Percentiles rank a stretch among this genome's conserved stretches.
phyloP scores from a whole-genome alignment of 2,113 vertebrate genomes.

The Campylorhamphus procurvoides region DNA sequence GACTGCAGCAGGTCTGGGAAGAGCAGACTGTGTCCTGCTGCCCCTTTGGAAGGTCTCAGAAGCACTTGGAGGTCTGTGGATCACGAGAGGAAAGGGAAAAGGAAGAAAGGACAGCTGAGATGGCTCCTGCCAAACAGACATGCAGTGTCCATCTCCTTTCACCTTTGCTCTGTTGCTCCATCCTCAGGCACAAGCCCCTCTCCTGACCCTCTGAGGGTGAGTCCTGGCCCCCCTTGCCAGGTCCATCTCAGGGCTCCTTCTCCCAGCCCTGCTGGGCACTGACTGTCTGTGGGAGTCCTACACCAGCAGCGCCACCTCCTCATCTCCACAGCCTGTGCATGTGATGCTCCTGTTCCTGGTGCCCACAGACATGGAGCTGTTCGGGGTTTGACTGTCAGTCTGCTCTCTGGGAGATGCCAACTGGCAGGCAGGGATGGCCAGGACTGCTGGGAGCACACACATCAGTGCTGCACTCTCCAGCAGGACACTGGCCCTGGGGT shows the following conservation, averaged over 20 bases:
- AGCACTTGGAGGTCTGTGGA: not conserved
- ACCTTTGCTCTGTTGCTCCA: not conserved
- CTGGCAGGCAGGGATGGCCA: not conserved
- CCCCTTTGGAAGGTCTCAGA: not conserved
- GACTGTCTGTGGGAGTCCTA: not conserved
- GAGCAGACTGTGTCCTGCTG: not conserved
- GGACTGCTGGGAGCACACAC: rapidly evolving
- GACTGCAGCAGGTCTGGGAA: not conserved
- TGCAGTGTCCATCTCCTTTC: not conserved
- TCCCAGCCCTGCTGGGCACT: too few species aligned
- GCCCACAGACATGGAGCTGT: not conserved
- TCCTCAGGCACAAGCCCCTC: not conserved
- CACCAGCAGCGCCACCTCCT: rapidly evolving
- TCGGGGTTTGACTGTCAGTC: not conserved
- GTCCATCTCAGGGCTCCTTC: not conserved
- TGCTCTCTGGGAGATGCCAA: not conserved
- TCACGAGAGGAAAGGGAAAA: not conserved
- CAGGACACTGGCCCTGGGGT: not conserved
- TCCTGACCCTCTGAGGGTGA: rapidly evolving
- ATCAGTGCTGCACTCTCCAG: not conserved
- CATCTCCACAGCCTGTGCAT: rapidly evolving
- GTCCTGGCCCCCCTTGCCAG: not conserved
- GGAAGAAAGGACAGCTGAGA: not conserved
- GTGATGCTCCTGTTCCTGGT: not conserved
- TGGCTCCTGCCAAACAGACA: not conserved